Percentiles rank a stretch among this genome's conserved stretches.
These are phyloP conservation scores for Miichthys miiuy DNA, from an alignment of 2,797 vertebrate genomes.

Conservation along the genomic window DNA sequence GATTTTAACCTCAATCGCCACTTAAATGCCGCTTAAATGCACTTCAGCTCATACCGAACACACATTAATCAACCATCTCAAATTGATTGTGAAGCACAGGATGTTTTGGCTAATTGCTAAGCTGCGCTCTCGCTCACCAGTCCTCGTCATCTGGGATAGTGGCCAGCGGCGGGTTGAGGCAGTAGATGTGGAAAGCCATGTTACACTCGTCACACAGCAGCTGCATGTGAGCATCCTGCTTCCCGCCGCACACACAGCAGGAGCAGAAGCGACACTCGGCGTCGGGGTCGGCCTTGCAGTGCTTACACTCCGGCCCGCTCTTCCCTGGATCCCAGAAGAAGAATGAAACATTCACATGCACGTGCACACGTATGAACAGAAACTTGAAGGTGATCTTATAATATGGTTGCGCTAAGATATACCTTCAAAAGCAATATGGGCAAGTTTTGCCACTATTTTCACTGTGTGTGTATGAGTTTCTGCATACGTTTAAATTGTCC, in stretches of 20 bases:
- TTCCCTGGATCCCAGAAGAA: constrained; percentile 86
- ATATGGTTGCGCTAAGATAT: neutral
- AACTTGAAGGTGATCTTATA: neutral
- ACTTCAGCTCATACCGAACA: constrained; percentile 17
- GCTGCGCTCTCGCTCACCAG: constrained; percentile 87
- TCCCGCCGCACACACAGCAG: constrained; percentile 96
- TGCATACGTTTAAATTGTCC: constrained; percentile 96
- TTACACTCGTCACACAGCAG: constrained; percentile 99
- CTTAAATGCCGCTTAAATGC: constrained; percentile 38
- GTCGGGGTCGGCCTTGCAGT: constrained; percentile 96
- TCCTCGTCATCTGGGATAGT: constrained; percentile 98
- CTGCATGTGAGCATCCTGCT: constrained; percentile 98
- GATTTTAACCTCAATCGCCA: constrained; percentile 37
- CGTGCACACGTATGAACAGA: constrained; percentile 7
- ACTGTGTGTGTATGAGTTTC: constrained; percentile 2
- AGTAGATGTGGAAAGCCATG: constrained; percentile 99
- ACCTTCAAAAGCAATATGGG: neutral
- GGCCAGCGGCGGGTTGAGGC: constrained; percentile 95
- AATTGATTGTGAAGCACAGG: constrained; percentile 23
- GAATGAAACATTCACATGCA: neutral
- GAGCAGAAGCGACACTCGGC: constrained; percentile 96
- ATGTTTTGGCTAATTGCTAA: constrained; percentile 30
- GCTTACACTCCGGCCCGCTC: constrained; percentile 97
- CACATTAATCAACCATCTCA: constrained; percentile 35
- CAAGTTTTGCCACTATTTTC: neutral